Base-by-base conservation (phyloP, 1,140 invertebrate species). In the Ectropis grisescens region DNA sequence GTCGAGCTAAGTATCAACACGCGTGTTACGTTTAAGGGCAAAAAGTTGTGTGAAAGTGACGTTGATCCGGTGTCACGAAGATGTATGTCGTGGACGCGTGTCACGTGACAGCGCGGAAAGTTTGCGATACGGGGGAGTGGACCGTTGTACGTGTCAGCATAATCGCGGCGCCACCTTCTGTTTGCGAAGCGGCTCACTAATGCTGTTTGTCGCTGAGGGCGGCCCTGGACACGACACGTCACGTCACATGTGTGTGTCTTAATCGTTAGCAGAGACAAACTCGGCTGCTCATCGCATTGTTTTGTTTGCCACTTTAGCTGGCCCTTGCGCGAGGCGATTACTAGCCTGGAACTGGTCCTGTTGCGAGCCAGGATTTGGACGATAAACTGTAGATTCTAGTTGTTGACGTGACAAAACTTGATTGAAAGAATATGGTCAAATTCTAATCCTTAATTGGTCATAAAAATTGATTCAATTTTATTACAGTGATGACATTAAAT, bases 261-360 rank as follows among this genome's bases (percentile, higher is more conserved):
- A 68, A 69, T 80, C 58, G 58, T 76, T 72, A 74, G 36, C 44
- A 51, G 50, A 61, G 58, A 49, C 53, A 46, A 65, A 75, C 64
- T 60, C 57, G 51, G 45, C 51, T 57, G 53, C 49, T 59, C 54
- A 47, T 56, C 55, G 48, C 55, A 52, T 54, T 58, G 48, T 62
- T 60, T 58, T 55, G 54, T 49, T 66, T 67, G 53, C 52, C 50
- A 61, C 60, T 65, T 64, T 59, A 53, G 58, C 34, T 44, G 37
- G 37, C 44, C 56, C 62, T 60, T 35, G 44, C 37, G 35, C 40
- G 47, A 61, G 47, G 52, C 60, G 49, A 64, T 64, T 64, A 52
- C 57, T 4, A 19, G 16, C 16, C 8, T 8, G 16, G 16, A 8
- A 19, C 3, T 19, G 16, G 16, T 3, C 16, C 16, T 19, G 16